These are phyloP conservation scores for Leptodactylus fuscus DNA, from an alignment of 2,113 vertebrate species.

Conservation along the genomic window DNA sequence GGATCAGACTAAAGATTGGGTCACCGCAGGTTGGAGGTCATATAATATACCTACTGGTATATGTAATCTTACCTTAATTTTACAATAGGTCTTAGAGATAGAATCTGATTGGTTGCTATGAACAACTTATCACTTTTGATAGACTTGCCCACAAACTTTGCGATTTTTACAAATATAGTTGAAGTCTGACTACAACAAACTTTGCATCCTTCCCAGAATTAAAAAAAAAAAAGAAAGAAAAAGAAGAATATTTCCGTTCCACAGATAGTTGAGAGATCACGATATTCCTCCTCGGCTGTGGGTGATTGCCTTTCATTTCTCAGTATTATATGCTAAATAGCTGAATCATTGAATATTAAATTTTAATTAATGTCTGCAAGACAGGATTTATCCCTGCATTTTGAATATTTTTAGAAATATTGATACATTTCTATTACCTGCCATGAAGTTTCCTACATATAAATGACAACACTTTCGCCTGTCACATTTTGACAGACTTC, in stretches of 20 bases:
- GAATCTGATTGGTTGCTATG: neutral
- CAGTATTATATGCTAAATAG: constrained; percentile 60
- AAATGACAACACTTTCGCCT: constrained; percentile 60
- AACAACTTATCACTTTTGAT: neutral
- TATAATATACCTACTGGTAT: too few species aligned
- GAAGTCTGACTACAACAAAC: constrained; percentile 3
- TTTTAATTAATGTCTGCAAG: constrained; percentile 61
- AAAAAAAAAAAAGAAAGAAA: neutral
- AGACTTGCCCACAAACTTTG: neutral
- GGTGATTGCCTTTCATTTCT: constrained; percentile 51
- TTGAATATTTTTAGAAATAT: constrained; percentile 61
- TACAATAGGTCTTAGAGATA: neutral
- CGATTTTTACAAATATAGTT: neutral
- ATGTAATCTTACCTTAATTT: too few species aligned
- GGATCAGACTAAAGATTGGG: too few species aligned
- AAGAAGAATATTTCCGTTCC: constrained; percentile 25
- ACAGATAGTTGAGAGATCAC: constrained; percentile 43
- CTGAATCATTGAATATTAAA: constrained; percentile 60
- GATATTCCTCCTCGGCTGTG: constrained; percentile 19
- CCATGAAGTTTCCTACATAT: constrained; percentile 53
- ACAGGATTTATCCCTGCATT: constrained; percentile 57
- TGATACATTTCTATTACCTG: constrained; percentile 60
- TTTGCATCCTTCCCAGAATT: neutral
- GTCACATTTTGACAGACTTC: constrained; percentile 59
- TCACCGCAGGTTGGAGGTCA: too few species aligned